These are phyloP conservation scores for Leucophenga maculata DNA, from an alignment of 2,888 invertebrate species.

Conservation along the genomic window DNA sequence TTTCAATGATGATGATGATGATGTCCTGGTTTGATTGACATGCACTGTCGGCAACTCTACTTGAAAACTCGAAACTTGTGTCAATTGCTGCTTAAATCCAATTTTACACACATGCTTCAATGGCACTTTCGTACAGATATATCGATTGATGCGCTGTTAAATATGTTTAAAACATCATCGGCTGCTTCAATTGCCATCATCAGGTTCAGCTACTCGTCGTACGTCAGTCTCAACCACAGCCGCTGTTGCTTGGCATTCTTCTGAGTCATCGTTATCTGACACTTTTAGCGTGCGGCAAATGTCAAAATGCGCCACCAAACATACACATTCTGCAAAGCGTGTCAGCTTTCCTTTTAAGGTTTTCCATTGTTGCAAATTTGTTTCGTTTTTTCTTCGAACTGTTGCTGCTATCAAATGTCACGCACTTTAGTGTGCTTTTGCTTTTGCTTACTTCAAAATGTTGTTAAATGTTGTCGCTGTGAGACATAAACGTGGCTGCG, in stretches of 20 bases:
- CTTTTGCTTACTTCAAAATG: not conserved
- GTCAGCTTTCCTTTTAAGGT: not conserved
- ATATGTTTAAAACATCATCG: not conserved
- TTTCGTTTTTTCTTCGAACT: not conserved
- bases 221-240: not conserved
- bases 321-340: no score
- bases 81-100: slow-evolving; percentile 14
- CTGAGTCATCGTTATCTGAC: slow-evolving; percentile 12
- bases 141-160: no score
- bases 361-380: not conserved
- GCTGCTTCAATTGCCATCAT: slow-evolving; percentile 3
- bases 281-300: slow-evolving; percentile 5
- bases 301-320: not conserved
- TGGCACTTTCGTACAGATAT: not conserved
- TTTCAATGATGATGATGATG: not conserved
- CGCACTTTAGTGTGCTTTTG: not conserved
- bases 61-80: slow-evolving; percentile 11
- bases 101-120: slow-evolving; percentile 6
- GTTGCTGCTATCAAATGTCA: slow-evolving; percentile 11
- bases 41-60: not conserved
- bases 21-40: slow-evolving; percentile 13
- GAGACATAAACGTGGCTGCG: not conserved
- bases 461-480: slow-evolving; percentile 2
- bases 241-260: not conserved
- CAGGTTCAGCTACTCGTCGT: not conserved